Evolutionary conservation across 1,140 invertebrate species (phyloP), one percentile per base, ranked within the genome.

Genomic region (Aphaenogaster ashmeadi): DNA sequence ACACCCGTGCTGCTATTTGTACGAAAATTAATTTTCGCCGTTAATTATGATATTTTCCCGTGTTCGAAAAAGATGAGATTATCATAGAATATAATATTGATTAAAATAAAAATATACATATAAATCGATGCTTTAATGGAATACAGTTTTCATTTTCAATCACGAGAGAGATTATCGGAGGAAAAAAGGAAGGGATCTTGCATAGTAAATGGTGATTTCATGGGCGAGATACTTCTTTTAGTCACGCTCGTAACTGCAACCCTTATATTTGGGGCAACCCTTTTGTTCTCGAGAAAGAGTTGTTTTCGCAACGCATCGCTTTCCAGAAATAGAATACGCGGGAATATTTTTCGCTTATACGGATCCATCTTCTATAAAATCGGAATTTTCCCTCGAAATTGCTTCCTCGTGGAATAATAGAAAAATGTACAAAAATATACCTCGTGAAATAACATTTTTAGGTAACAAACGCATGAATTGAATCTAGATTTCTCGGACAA

Each of bases 221-320:
- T 5, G 8, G 27, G 15, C 27, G 27, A 27, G 27, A 67, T 13
- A 21, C 71, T 33, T 56, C 44, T 81, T 67, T 71, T 54, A 38
- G 74, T 44, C n/a, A 50, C 54, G 33, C 13, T 44, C 54, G 33
- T 77, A 83, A 90, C 87, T 89, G 52, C 88, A 75, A 62, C 38
- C 54, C 83, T 89, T 87, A 87, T 33, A 64, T 62, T 33, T n/a
- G 21, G 36, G 47, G 41, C 56, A 66, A n/a, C 27, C 15, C 62
- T 66, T 90, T 90, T 89, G 88, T 90, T 89, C 50, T 56, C 38
- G 75, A 64, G 69, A 88, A 80, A 81, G 75, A 75, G 50, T 15
- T 71, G 58, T 69, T 50, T 33, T 84, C 44, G 7, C 33, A 67
- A 89, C 56, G 64, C 71, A 69, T 77, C 66, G 47, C 47, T 62